A percentile compares a stretch with the other conserved stretches of the same genome.
Evolutionary conservation across 2,888 invertebrate genomes (phyloP).

Genomic region (Colletes collaris): DNA sequence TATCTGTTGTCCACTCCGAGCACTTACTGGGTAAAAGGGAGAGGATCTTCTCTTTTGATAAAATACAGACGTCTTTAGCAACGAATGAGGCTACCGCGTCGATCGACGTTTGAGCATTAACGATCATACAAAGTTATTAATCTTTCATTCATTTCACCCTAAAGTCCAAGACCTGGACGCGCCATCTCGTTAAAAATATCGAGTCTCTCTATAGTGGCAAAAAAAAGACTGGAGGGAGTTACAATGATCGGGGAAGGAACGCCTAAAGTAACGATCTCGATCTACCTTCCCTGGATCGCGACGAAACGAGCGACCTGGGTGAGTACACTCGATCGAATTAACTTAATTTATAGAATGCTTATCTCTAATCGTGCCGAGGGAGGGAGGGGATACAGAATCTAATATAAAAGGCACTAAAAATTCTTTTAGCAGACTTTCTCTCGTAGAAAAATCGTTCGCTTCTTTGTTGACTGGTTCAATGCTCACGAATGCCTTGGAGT

Average conservation of each 20-base stretch:
- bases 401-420: constrained; percentile 62
- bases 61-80: too few relatives aligned
- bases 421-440: constrained; percentile 25
- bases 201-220: constrained; percentile 27
- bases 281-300: background rate
- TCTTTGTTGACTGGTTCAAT: constrained; percentile 5
- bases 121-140: constrained; percentile 7
- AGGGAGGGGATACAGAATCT: constrained; percentile 12
- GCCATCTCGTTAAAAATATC: background rate
- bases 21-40: too few relatives aligned
- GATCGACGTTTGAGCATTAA: background rate
- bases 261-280: constrained; percentile 4
- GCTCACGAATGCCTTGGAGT: too few relatives aligned
- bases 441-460: constrained; percentile 39
- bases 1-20: too few relatives aligned
- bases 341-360: constrained; percentile 46
- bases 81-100: too few relatives aligned
- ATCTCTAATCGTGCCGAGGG: constrained; percentile 33
- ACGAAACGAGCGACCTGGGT: constrained; percentile 15
- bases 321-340: constrained; percentile 28
- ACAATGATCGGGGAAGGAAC: constrained; percentile 4
- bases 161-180: constrained; percentile 10
- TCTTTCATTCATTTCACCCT: constrained; percentile 29
- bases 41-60: too few relatives aligned
- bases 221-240: constrained; percentile 7